These are phyloP conservation scores for Agonopterix subpropinquella DNA, from an alignment of 2,888 invertebrate genomes.

Conservation along the genomic window DNA sequence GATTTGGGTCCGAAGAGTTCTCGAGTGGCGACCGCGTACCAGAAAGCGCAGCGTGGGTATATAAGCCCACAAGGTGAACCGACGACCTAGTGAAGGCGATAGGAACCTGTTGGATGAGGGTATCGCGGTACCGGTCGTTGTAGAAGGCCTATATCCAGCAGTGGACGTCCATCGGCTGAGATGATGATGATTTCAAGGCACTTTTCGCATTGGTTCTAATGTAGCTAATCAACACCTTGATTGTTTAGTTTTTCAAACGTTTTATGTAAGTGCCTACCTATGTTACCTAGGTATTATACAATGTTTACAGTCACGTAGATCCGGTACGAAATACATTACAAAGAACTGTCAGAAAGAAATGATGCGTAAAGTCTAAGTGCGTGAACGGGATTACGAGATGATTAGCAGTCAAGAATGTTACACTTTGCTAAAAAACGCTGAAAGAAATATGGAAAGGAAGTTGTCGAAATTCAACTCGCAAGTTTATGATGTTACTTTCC, in stretches of 20 bases:
- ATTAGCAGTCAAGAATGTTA: conserved; percentile 14
- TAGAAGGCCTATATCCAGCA: no score
- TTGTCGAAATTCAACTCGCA: neutral
- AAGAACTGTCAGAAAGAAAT: conserved; percentile 15
- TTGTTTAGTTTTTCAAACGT: neutral
- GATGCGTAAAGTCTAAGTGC: conserved; percentile 27
- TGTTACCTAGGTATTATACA: neutral
- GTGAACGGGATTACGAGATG: conserved; percentile 27
- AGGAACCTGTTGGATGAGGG: no score
- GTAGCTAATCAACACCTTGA: neutral
- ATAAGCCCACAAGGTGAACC: no score
- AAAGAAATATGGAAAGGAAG: neutral
- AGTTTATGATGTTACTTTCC: neutral
- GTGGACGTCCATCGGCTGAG: no score
- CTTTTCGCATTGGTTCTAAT: no score
- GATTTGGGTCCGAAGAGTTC: no score
- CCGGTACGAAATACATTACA: neutral
- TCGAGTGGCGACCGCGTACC: no score
- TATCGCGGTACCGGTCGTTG: no score
- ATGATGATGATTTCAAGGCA: neutral
- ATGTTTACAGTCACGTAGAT: neutral
- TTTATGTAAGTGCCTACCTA: neutral
- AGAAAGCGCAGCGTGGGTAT: no score
- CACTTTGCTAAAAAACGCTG: neutral
- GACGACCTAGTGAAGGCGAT: no score